Percentiles rank a stretch among this genome's conserved stretches.
Conservation (phyloP, 2,113 vertebrate genomes). For the Todiramphus chloris region DNA sequence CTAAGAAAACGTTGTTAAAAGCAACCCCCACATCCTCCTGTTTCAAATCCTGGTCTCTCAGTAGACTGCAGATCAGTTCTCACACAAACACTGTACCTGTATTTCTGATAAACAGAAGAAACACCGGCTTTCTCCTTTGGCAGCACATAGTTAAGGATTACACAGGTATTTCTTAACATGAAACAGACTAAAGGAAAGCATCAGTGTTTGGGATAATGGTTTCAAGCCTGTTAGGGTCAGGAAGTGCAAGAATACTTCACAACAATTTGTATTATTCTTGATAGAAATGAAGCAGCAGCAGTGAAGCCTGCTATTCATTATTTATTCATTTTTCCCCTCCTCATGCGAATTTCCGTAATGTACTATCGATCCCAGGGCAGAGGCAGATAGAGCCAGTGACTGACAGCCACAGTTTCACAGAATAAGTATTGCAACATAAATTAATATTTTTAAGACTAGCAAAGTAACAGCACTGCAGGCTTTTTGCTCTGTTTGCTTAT, state of each 20-base stretch:
- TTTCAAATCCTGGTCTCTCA: slow-evolving; percentile 25
- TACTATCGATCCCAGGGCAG: slow-evolving; percentile 81
- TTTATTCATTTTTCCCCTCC: slow-evolving; percentile 85
- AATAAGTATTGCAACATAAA: background rate
- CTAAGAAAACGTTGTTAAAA: background rate
- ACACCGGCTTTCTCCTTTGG: background rate
- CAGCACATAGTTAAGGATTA: background rate
- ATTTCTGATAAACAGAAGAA: background rate
- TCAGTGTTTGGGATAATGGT: background rate
- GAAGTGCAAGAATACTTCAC: slow-evolving; percentile 32
- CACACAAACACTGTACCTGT: slow-evolving; percentile 9
- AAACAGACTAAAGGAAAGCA: slow-evolving; percentile 3
- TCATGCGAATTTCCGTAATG: slow-evolving; percentile 79
- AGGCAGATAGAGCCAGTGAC: slow-evolving; percentile 45
- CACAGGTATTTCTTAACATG: slow-evolving; percentile 35
- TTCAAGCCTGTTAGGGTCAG: slow-evolving; percentile 13
- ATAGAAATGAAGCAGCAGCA: slow-evolving; percentile 62
- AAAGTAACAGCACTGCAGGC: background rate
- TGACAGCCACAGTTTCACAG: slow-evolving; percentile 29
- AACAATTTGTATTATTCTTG: slow-evolving; percentile 49
- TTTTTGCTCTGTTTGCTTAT: background rate
- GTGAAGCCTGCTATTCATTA: slow-evolving; percentile 81
- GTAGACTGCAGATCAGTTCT: slow-evolving; percentile 1
- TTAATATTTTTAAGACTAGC: background rate
- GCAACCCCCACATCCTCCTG: background rate